phyloP scores from a whole-genome alignment of 1,140 invertebrate species.

The Holcopasites calliopsidis region DNA sequence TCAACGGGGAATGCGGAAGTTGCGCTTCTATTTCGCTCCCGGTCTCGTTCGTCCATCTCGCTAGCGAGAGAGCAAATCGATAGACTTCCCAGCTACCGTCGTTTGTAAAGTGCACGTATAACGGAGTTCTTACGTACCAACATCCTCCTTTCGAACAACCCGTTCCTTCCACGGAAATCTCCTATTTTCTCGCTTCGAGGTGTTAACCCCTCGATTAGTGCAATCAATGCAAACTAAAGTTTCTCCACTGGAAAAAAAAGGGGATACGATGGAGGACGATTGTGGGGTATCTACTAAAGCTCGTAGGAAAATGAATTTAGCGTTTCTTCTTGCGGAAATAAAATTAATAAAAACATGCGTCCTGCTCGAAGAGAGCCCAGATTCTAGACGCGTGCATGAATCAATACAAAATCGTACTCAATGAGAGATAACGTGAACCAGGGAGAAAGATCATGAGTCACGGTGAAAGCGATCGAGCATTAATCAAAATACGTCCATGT shows the following conservation, averaged over 20 bases:
- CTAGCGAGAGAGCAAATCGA: conserved; percentile 65
- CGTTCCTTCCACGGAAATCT: conserved; percentile 19
- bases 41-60: conserved; percentile 56
- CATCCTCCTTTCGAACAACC: conserved; percentile 29
- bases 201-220: conserved; percentile 10
- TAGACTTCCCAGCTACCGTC: conserved; percentile 55
- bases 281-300: no score
- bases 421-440: conserved; percentile 9
- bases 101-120: not conserved
- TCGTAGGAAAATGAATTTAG: no score
- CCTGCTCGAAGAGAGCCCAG: no score
- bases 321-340: not conserved
- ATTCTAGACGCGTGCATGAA: not conserved
- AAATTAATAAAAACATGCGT: no score
- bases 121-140: not conserved
- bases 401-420: conserved; percentile 3
- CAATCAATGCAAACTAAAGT: conserved; percentile 7
- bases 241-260: not conserved
- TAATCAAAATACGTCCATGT: not conserved
- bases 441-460: conserved; percentile 10
- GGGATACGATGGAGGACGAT: not conserved
- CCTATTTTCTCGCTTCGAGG: conserved; percentile 11
- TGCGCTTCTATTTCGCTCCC: conserved; percentile 50
- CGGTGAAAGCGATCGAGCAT: conserved; percentile 5
- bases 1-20: conserved; percentile 59